Percentiles rank a stretch among this genome's conserved stretches.
These are phyloP conservation scores for Echinops telfairi DNA, from an alignment of 2,113 vertebrate genomes.

Conservation along the genomic window DNA sequence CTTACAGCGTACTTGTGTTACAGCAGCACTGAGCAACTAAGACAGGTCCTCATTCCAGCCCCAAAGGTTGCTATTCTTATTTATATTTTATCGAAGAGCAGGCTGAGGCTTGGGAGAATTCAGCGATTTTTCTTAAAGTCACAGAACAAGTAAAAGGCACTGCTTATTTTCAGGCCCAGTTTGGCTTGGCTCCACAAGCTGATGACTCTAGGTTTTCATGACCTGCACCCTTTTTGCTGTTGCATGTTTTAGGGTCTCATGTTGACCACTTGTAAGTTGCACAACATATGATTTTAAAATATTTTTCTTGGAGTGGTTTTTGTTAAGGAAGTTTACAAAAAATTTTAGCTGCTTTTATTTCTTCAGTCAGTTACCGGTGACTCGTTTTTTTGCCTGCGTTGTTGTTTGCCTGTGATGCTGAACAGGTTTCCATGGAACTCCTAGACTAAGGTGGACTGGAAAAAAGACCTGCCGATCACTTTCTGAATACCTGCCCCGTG, in stretches of 20 bases:
- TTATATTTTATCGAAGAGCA: neutral
- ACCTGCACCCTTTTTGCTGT: neutral
- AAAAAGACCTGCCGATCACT: neutral
- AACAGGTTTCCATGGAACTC: neutral
- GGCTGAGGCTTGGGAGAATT: neutral
- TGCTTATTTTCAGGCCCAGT: neutral
- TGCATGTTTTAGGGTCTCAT: neutral
- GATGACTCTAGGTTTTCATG: neutral
- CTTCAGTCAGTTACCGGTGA: neutral
- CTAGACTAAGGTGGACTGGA: neutral
- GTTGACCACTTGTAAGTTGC: neutral
- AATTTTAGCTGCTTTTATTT: neutral
- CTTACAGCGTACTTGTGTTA: too few relatives aligned
- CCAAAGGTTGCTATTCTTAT: neutral
- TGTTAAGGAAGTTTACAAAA: too few relatives aligned
- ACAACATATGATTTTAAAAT: slow-evolving; percentile 17
- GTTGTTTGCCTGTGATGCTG: neutral
- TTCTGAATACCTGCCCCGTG: neutral
- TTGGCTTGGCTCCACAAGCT: neutral
- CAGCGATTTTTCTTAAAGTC: neutral
- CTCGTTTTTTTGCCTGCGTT: slow-evolving; percentile 1
- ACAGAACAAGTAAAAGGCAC: neutral
- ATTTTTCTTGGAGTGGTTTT: neutral
- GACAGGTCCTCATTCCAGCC: neutral
- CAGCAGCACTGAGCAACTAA: too few relatives aligned